Conservation (phyloP, 2,797 vertebrate species). For the Pampus argenteus region DNA sequence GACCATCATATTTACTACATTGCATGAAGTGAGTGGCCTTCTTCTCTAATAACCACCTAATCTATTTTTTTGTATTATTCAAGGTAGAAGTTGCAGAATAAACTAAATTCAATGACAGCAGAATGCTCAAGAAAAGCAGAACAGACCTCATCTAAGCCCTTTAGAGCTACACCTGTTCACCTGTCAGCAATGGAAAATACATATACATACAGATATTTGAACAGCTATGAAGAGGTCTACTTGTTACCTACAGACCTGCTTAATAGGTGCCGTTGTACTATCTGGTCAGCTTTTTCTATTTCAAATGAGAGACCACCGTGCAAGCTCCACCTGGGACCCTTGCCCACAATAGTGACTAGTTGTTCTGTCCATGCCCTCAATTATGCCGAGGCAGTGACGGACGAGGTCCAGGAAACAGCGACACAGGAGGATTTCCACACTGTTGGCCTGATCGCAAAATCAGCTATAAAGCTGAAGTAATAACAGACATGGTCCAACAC, state of each 20-base stretch:
- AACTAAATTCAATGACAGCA: conserved; percentile 42
- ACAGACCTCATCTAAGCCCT: conserved; percentile 38
- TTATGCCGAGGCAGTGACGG: conserved; percentile 61
- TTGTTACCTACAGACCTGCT: conserved; percentile 51
- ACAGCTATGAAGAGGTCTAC: conserved; percentile 46
- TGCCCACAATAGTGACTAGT: conserved; percentile 51
- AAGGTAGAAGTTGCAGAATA: conserved; percentile 32
- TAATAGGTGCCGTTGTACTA: conserved; percentile 50
- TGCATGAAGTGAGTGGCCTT: conserved; percentile 16
- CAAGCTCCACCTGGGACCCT: conserved; percentile 63
- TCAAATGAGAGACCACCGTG: conserved; percentile 65
- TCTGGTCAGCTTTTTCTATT: conserved; percentile 20
- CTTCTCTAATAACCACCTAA: conserved; percentile 48
- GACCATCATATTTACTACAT: not conserved
- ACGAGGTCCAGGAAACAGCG: conserved; percentile 32
- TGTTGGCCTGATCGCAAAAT: conserved; percentile 51
- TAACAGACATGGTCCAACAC: conserved; percentile 56
- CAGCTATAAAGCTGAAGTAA: conserved; percentile 38
- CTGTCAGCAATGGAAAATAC: conserved; percentile 53
- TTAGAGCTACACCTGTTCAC: conserved; percentile 64
- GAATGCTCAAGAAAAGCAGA: conserved; percentile 29
- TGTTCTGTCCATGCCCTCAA: conserved; percentile 36
- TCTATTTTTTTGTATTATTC: conserved; percentile 51
- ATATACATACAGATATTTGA: conserved; percentile 52
- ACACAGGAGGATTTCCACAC: conserved; percentile 48